A percentile compares a stretch with the other conserved stretches of the same genome.
Evolutionary conservation across 1,140 invertebrate species (phyloP).

Genomic region (Yoshiicerus persimilis): DNA sequence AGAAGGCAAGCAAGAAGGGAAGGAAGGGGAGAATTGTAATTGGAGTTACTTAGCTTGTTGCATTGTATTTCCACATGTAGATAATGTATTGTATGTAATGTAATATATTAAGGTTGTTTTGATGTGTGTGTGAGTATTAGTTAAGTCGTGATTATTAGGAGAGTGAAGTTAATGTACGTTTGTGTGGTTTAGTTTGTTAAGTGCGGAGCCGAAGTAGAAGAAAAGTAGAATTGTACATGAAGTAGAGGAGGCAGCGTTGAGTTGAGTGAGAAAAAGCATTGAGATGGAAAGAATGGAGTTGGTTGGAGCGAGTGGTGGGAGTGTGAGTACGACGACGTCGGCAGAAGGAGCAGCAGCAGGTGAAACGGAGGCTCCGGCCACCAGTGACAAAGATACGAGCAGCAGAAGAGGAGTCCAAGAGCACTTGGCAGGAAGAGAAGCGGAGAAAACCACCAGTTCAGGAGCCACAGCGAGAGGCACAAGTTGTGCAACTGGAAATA

Average conservation of each 20-base stretch:
- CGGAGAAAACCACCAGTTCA: neutral
- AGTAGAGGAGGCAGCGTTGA: neutral
- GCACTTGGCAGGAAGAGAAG: neutral
- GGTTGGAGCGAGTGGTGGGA: neutral
- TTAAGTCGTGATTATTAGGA: neutral
- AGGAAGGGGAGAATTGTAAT: neutral
- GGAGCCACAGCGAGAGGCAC: neutral
- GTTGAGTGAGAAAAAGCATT: neutral
- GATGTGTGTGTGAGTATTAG: neutral
- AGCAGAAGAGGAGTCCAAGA: neutral
- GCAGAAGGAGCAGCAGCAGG: neutral
- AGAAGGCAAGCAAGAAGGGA: neutral
- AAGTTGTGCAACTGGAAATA: neutral
- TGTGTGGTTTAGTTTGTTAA: neutral
- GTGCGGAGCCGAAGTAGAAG: neutral
- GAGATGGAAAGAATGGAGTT: slow-evolving; percentile 3
- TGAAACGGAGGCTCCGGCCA: neutral
- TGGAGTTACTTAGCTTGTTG: neutral
- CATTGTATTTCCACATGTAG: neutral
- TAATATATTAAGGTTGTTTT: neutral
- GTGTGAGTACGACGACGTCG: neutral
- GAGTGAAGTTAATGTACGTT: neutral
- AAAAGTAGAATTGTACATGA: neutral
- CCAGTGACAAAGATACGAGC: neutral
- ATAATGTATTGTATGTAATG: neutral